A percentile compares a stretch with the other conserved stretches of the same genome.
phyloP scores from a whole-genome alignment of 2,113 vertebrate species.

The Spermophilus dauricus region DNA sequence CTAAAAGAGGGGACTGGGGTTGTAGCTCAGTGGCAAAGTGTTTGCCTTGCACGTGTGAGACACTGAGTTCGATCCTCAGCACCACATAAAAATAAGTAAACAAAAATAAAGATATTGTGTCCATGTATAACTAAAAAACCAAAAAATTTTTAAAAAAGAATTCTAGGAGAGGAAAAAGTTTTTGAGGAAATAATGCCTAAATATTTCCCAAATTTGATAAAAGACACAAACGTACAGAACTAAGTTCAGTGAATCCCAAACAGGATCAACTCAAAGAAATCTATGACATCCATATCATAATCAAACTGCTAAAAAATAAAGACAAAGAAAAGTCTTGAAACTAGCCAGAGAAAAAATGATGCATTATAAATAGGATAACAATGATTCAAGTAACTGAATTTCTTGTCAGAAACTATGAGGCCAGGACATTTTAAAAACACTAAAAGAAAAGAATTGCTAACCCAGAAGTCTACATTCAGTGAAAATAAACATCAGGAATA shows the following conservation, averaged over 20 bases:
- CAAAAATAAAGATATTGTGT: too few relatives aligned
- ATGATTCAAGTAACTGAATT: neutral
- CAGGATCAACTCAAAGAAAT: neutral
- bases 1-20: neutral
- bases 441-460: too few relatives aligned
- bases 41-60: too few relatives aligned
- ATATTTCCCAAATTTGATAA: conserved; percentile 25
- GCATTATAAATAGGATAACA: neutral
- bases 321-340: neutral
- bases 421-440: too few relatives aligned
- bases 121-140: too few relatives aligned
- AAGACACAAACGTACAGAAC: neutral
- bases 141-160: too few relatives aligned
- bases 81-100: too few relatives aligned
- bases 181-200: conserved; percentile 36
- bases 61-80: too few relatives aligned
- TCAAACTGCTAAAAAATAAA: conserved; percentile 2
- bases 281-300: neutral
- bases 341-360: neutral
- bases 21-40: too few relatives aligned
- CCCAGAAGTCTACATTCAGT: too few relatives aligned
- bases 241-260: too few relatives aligned
- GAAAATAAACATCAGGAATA: neutral
- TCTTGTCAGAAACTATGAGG: neutral
- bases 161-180: neutral